phyloP scores from a whole-genome alignment of 2,888 invertebrate species.

The Rhyacophila evoluta region DNA sequence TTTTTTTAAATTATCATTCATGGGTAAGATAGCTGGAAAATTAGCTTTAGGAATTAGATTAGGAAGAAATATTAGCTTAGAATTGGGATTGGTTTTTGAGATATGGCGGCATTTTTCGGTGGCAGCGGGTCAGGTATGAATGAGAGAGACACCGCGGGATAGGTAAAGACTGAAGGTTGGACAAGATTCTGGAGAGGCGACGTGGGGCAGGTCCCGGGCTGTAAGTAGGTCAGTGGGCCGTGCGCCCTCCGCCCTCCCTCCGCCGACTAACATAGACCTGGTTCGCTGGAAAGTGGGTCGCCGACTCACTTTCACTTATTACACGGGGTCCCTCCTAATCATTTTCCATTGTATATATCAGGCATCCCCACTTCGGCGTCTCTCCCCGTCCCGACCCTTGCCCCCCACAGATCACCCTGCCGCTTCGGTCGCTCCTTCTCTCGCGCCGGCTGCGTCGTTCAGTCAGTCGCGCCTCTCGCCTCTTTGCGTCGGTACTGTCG shows the following conservation, averaged over 20 bases:
- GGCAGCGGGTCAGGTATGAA: background rate
- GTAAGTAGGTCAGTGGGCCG: conserved; percentile 89
- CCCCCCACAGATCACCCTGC: conserved; percentile 49
- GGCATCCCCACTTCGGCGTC: conserved; percentile 61
- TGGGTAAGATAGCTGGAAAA: no score
- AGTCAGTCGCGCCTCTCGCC: conserved; percentile 51
- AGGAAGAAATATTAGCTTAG: no score
- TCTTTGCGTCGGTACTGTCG: conserved; percentile 61
- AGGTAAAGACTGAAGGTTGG: conserved; percentile 35
- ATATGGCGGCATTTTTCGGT: background rate
- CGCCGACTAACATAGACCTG: conserved; percentile 89
- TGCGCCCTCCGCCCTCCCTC: conserved; percentile 70
- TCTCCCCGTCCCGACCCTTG: conserved; percentile 57
- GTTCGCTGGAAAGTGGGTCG: conserved; percentile 93
- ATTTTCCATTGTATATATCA: conserved; percentile 72
- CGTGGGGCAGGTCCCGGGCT: conserved; percentile 59
- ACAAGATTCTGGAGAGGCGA: conserved; percentile 43
- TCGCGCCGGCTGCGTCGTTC: conserved; percentile 5
- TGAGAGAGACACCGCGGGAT: conserved; percentile 3
- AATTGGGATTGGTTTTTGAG: no score
- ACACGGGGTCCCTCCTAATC: conserved; percentile 79
- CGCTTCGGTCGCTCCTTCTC: conserved; percentile 50
- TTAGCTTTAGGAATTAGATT: no score
- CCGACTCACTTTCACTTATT: conserved; percentile 90
- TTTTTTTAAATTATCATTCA: no score